These are phyloP conservation scores for Limonius californicus DNA, from an alignment of 1,140 invertebrate species.

Conservation along the genomic window DNA sequence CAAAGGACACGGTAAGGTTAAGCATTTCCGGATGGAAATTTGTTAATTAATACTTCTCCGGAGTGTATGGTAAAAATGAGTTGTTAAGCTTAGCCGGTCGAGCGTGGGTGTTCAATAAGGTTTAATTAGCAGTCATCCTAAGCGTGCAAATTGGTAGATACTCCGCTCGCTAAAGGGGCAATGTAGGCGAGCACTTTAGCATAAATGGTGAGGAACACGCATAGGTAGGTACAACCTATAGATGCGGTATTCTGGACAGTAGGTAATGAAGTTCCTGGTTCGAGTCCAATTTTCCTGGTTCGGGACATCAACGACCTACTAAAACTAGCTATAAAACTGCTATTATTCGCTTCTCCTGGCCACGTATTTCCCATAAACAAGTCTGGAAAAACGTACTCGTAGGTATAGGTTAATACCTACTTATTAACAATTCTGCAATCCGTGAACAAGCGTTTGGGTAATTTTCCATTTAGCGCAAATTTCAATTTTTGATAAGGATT, in stretches of 20 bases:
- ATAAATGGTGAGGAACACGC: background rate
- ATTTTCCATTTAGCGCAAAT: constrained; percentile 15
- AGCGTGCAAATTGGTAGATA: too few species aligned
- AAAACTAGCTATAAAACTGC: constrained; percentile 27
- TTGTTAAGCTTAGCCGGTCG: too few species aligned
- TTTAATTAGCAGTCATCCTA: too few species aligned
- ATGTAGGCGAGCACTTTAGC: background rate
- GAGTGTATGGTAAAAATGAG: background rate
- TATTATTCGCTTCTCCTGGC: constrained; percentile 23
- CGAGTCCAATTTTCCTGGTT: constrained; percentile 18
- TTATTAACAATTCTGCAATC: constrained; percentile 12
- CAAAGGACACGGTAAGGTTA: too few species aligned
- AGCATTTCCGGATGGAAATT: too few species aligned
- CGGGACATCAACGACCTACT: constrained; percentile 25
- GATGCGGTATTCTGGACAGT: constrained; percentile 1
- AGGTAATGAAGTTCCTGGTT: constrained; percentile 25
- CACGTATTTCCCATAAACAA: constrained; percentile 27
- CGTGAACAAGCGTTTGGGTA: constrained; percentile 13
- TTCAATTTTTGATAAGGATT: constrained; percentile 27
- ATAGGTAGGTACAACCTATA: constrained; percentile 3
- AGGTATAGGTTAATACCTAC: constrained; percentile 16
- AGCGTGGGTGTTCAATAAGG: too few species aligned
- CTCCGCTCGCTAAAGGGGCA: background rate
- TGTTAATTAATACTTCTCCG: too few species aligned
- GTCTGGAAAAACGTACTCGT: constrained; percentile 20